Evolutionary conservation across 1,140 invertebrate species (phyloP).

Genomic region (Paralvinella palmiformis): DNA sequence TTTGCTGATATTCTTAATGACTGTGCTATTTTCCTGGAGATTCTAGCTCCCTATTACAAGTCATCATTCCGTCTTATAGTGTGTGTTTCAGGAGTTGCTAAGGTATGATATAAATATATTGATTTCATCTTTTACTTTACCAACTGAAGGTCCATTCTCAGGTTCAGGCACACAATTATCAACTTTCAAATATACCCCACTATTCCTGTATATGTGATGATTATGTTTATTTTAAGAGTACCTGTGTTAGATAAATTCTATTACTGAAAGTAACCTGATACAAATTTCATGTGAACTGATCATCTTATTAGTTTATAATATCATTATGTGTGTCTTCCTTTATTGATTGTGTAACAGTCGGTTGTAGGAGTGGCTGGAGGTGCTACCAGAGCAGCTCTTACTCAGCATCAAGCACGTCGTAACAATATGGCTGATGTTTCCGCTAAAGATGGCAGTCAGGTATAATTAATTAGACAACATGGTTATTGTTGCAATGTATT

Average conservation of each 20-base stretch:
- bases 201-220: too few relatives aligned
- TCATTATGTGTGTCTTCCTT: too few relatives aligned
- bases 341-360: too few relatives aligned
- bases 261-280: too few relatives aligned
- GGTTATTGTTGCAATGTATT: neutral
- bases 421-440: slow-evolving; percentile 89
- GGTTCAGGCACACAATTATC: too few relatives aligned
- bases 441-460: slow-evolving; percentile 91
- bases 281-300: too few relatives aligned
- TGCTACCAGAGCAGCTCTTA: slow-evolving; percentile 84
- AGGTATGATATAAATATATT: slow-evolving; percentile 30
- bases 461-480: slow-evolving; percentile 22
- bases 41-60: slow-evolving; percentile 41
- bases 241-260: too few relatives aligned
- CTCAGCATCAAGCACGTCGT: slow-evolving; percentile 77
- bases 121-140: neutral
- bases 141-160: too few relatives aligned
- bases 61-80: slow-evolving; percentile 43
- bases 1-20: slow-evolving; percentile 93
- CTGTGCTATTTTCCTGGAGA: slow-evolving; percentile 62
- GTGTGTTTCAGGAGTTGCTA: slow-evolving; percentile 53
- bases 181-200: too few relatives aligned
- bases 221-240: too few relatives aligned
- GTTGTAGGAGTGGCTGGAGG: slow-evolving; percentile 81
- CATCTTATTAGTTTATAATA: too few relatives aligned